Evolutionary conservation across 2,888 invertebrate genomes (phyloP), one percentile per base, ranked within the genome.

Genomic region (Arrhopalites spinosus): DNA sequence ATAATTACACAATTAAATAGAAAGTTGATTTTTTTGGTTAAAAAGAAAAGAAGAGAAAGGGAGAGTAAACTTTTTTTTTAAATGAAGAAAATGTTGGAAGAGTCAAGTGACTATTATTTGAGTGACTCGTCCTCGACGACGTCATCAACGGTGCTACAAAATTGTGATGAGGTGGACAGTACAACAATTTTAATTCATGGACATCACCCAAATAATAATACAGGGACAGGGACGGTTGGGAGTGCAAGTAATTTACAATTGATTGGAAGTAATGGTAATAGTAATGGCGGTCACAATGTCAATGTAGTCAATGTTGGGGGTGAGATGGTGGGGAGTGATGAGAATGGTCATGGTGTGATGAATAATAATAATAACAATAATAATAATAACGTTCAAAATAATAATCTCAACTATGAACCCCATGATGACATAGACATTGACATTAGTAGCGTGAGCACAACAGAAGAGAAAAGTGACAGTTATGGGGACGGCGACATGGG

Each of bases 41-140:
- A 53, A 53, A n/a, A 20, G 53, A n/a, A 20, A 53, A 8, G 1
- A 2, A n/a, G 23, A 53, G 8, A 8, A 20, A 3, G 11, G 36
- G 36, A 36, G 36, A 11, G 36, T 3, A 36, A 11, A 36, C 36
- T n/a, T n/a, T n/a, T n/a, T n/a, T n/a, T n/a, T n/a, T 5, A 53
- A 53, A 53, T 20, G 53, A 13, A 11, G 59, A 59, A 79, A 75
- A 82, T 83, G 83, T 75, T 82, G 76, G 83, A 83, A 66, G 83
- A 83, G 77, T 81, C 82, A 56, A 83, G 83, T 79, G 83, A 83
- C 78, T 83, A 79, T 73, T 83, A 83, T 76, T 77, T 83, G 78
- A 83, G 83, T 74, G 83, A 83, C 80, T 83, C 83, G 68, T 83
- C 83, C 43, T 83, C 83, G 30, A 82, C 82, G 59, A 78, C 82